A percentile compares a stretch with the other conserved stretches of the same genome.
These are phyloP conservation scores for Drosophila melanosoma DNA, from an alignment of 2,888 invertebrate species.

Conservation along the genomic window DNA sequence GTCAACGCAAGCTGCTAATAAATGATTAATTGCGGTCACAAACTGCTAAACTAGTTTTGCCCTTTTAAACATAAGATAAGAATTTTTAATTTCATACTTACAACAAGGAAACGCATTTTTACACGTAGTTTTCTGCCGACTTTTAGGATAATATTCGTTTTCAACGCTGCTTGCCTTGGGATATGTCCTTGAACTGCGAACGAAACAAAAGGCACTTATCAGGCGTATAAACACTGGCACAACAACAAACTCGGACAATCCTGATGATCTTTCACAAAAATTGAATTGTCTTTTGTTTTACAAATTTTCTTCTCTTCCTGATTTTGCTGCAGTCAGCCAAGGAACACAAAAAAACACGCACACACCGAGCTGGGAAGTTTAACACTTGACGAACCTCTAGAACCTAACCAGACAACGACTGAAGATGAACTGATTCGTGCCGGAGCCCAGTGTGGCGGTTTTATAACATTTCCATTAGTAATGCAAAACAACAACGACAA, in stretches of 20 bases:
- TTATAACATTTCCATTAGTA: constrained; percentile 84
- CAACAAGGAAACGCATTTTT: constrained; percentile 65
- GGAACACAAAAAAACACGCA: constrained; percentile 28
- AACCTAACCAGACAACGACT: constrained; percentile 77
- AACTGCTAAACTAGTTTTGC: constrained; percentile 51
- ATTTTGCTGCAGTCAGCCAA: constrained; percentile 5
- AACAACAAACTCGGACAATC: constrained; percentile 44
- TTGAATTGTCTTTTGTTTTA: constrained; percentile 24
- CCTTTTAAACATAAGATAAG: constrained; percentile 8
- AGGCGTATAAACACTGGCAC: constrained; percentile 28
- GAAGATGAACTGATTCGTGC: constrained; percentile 84
- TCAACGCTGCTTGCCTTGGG: constrained; percentile 36
- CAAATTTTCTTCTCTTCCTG: constrained; percentile 7
- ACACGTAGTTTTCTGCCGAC: constrained; percentile 3
- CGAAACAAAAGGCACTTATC: constrained; percentile 57
- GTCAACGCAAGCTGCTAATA: constrained; percentile 40
- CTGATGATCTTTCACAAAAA: constrained; percentile 43
- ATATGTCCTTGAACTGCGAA: constrained; percentile 74
- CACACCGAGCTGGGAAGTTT: constrained; percentile 25
- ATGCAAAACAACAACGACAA: constrained; percentile 42
- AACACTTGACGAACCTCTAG: constrained; percentile 55
- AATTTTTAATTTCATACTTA: constrained; percentile 56
- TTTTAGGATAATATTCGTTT: constrained; percentile 9
- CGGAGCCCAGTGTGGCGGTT: constrained; percentile 73
- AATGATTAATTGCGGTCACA: constrained; percentile 71